Base-by-base conservation (phyloP, 2,797 vertebrate species). In the Numenius phaeopus region DNA sequence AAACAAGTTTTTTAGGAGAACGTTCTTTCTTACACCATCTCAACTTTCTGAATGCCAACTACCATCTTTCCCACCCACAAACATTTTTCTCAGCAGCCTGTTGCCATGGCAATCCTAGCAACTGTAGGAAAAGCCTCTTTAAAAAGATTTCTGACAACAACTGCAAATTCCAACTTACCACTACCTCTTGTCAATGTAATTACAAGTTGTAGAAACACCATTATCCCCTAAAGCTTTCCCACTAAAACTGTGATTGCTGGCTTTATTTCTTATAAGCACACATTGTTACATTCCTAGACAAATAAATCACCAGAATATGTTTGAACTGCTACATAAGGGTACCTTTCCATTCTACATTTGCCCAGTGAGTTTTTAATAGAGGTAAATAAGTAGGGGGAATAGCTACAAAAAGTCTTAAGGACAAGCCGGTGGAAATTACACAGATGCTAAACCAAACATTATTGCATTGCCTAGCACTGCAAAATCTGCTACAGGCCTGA, bases 141-240 rank as follows among this genome's bases (percentile, higher is more conserved):
- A 58, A 87, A 95, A 94, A 95, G 39, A 86, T 44, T 94, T 75
- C 89, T 91, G 79, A 92, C 80, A 89, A 92, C 89, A 89, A 87
- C 95, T 85, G 70, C 83, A 90, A 89, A 79, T 64, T 67, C 93
- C 92, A 94, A 91, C 69, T 86, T 89, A 94, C 73, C 85, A 85
- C 75, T 66, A 89, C 69, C 75, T 93, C 94, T 91, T 85, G 75
- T 92, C 94, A 96, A 24, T 34, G 49, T 83, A 95, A 95, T 92
- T 87, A 83, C 71, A 78, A 92, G 90, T 34, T 73, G 81, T 70
- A 91, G 57, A 90, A 83, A 64, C 76, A 70, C 40, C 3, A 0
- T 75, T 91, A 71, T 58, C 57, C 61, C 37, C 65, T 61, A 83
- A 85, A 64, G 67, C 83, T 91, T 39, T 39, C 37, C 59, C 37